Evolutionary conservation across 2,113 vertebrate species (phyloP), one percentile per base, ranked within the genome.

Genomic region (Bufo gargarizans): DNA sequence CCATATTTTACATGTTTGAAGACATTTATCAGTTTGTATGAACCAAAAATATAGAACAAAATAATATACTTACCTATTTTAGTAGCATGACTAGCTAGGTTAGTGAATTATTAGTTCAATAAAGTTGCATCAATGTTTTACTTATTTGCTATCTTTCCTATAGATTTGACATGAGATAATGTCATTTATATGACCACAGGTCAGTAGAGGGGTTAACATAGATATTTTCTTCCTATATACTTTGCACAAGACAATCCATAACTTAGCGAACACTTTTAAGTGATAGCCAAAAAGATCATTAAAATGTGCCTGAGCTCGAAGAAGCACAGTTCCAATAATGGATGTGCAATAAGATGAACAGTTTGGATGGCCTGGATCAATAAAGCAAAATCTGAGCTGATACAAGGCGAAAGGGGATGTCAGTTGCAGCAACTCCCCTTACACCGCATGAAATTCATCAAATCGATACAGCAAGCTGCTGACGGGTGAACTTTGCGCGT

Each of bases 281-380:
- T n/a, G n/a, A n/a, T n/a, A n/a, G n/a, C 69, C 78, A 82, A 82
- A 82, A 71, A 58, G 67, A 82, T 88, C 78, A 82, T 88, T 88
- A 88, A 82, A 88, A 81, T 55, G 78, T 49, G 85, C 74, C 86
- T 59, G 43, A 63, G 59, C 59, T 16, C 4, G 45, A 63, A 77
- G 67, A 83, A 83, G n/a, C 47, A 71, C 67, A 65, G 69, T 65
- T 77, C 80, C 80, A 74, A 76, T 88, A 88, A 83, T 47, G 72
- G 80, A 82, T 82, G 65, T 43, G 67, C 63, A 33, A 77, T 72
- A 65, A 77, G 79, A 82, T 77, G 86, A 82, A 83, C 79, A 82
- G 80, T 63, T 83, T 83, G 67, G 86, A 88, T 88, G 78, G 12
- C 19, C 19, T 10, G 55, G 47, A 88, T 88, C 86, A 88, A 88